Evolutionary conservation across 2,888 invertebrate genomes (phyloP), one percentile per base, ranked within the genome.

Genomic region (Acanthosoma haemorrhoidale): DNA sequence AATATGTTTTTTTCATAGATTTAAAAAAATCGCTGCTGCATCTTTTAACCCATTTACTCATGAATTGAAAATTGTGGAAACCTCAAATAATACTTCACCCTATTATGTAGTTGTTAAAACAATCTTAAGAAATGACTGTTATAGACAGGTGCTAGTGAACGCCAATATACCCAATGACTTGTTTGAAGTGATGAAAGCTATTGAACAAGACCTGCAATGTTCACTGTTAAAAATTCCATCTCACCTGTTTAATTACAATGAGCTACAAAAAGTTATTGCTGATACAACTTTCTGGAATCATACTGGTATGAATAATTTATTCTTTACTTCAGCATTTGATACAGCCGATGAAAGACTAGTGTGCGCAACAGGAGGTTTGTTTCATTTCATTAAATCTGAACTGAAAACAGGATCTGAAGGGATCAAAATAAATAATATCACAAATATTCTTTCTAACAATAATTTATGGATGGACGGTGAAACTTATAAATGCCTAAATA

Each of bases 401-500:
- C 15, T 60, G 5, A 39, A 41, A 13, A 39, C 18, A 57, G 51
- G 32, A 67, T 34, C 29, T 18, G 31, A 67, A 11, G 16, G 57
- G 25, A 31, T 51, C 84, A 64, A 69, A 2, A 80, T 73, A 34
- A 82, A 75, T 85, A 84, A 75, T 75, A 85, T 68, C 81, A 82
- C 72, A 78, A 90, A 60, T 68, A 63, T 68, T 41, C 69, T 60
- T 21, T 59, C 11, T 72, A 82, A 84, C 63, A 85, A 89, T 77
- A 83, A 88, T 76, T 86, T 92, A 16, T 84, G 86, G 74, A 83
- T 92, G 71, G 90, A 91, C 79, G 84, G 86, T 38, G 87, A 87
- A 74, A 87, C 88, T 0, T 90, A 88, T 79, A 85, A 85, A 70
- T 88, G 89, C 0, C 81, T 95, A 41, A 89, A 92, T 79, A 87